These are phyloP conservation scores for Pundamilia nyererei DNA, from an alignment of 2,113 vertebrate species.

Conservation along the genomic window DNA sequence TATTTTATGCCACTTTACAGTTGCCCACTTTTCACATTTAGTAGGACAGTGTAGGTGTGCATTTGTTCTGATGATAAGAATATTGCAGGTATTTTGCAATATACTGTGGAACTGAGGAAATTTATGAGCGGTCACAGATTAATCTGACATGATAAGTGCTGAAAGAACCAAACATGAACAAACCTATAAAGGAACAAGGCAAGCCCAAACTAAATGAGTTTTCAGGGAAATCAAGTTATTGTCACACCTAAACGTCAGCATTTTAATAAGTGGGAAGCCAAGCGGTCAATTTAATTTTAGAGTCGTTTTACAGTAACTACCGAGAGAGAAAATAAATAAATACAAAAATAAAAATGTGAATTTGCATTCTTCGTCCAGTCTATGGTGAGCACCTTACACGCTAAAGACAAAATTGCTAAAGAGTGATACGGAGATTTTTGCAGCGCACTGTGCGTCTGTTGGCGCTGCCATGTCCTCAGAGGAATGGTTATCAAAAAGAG, in stretches of 20 bases:
- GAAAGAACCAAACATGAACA: neutral
- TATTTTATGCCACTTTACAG: neutral
- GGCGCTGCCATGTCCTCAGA: neutral
- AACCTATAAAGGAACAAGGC: neutral
- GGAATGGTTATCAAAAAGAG: neutral
- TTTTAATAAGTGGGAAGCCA: neutral
- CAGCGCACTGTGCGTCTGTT: slow-evolving; percentile 14
- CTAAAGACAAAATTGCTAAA: neutral
- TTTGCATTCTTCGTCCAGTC: neutral
- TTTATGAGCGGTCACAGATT: neutral
- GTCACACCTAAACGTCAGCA: neutral
- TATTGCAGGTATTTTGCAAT: neutral
- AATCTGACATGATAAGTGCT: neutral
- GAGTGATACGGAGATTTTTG: neutral
- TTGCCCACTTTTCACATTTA: neutral
- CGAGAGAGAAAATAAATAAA: neutral
- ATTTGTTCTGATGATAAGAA: neutral
- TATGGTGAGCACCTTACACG: neutral
- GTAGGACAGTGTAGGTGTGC: neutral
- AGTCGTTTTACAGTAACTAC: neutral
- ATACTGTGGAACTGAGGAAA: neutral
- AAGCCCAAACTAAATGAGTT: neutral
- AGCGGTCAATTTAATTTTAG: neutral
- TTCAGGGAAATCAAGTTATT: neutral
- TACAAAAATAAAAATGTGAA: neutral